These are phyloP conservation scores for Teleogryllus occipitalis DNA, from an alignment of 1,140 invertebrate species.

Conservation along the genomic window DNA sequence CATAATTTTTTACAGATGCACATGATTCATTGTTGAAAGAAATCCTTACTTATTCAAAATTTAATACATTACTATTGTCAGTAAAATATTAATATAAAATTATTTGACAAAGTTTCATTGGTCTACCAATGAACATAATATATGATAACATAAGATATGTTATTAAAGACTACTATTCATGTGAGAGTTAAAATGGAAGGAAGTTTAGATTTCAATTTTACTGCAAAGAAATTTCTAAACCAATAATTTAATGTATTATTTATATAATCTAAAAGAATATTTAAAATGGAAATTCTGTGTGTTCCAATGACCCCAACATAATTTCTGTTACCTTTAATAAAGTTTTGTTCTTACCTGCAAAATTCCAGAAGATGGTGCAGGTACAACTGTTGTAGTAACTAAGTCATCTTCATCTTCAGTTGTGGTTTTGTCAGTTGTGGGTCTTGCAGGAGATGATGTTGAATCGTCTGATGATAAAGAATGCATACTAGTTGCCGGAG, in stretches of 20 bases:
- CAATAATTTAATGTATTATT: neutral
- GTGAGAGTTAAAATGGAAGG: too few relatives aligned
- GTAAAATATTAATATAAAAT: too few relatives aligned
- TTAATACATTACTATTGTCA: too few relatives aligned
- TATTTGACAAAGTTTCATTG: too few relatives aligned
- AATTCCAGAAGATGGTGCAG: constrained; percentile 45
- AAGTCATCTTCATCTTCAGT: constrained; percentile 26
- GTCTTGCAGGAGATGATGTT: constrained; percentile 6
- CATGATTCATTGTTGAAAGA: too few relatives aligned
- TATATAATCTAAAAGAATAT: neutral
- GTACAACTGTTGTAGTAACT: constrained; percentile 24
- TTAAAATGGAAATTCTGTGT: neutral
- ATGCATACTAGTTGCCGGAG: constrained; percentile 28
- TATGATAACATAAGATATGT: too few relatives aligned
- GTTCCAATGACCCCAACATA: neutral
- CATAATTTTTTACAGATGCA: too few relatives aligned
- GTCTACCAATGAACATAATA: too few relatives aligned
- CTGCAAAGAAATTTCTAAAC: too few relatives aligned
- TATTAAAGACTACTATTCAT: too few relatives aligned
- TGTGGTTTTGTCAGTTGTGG: neutral
- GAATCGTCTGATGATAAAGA: constrained; percentile 32
- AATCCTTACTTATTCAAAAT: too few relatives aligned
- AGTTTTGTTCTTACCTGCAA: constrained; percentile 42
- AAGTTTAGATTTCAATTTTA: too few relatives aligned
- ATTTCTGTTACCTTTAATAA: neutral